Evolutionary conservation across 2,113 vertebrate genomes (phyloP), one percentile per base, ranked within the genome.

Genomic region (Platysteira castanea): DNA sequence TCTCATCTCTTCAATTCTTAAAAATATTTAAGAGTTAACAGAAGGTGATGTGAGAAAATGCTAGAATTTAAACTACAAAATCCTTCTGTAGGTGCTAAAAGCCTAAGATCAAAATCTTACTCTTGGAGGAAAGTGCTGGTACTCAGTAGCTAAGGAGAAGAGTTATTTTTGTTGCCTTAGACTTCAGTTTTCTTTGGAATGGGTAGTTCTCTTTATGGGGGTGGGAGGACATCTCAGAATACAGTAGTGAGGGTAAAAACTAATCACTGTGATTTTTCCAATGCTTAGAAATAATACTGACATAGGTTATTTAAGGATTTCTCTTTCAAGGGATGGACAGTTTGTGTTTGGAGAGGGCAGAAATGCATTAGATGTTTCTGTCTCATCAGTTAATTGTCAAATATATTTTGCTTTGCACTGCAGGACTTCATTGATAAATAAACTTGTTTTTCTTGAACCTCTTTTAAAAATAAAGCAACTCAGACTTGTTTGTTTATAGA

Each of bases 41-140:
- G 93, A 92, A 93, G 79, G 42, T 89, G 79, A 93, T 81, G 89
- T 85, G 92, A 95, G 94, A 97, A 94, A 90, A 90, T 75, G 69
- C 75, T 57, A 15, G n/a, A 79, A 83, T 31, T 85, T 70, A 57
- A 91, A 57, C 67, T 75, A 39, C 85, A 50, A 39, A 92, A 60
- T 76, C 50, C 35, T 91, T 63, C 24, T 61, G 59, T 59, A 92
- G 74, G 78, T 94, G 91, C 95, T 97, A 96, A 96, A 96, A 96
- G 93, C 90, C 54, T 96, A 52, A 87, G 70, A 85, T 80, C 46
- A 75, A 78, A 80, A n/a, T 76, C 39, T 27, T 53, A 5, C 22
- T 84, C 18, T 27, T 68, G 57, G 75, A 89, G 54, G 19, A 24
- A 67, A 68, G 77, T 49, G 53, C 39, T 61, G 76, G 35, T 71